These are phyloP conservation scores for Hassar affinis DNA, from an alignment of 2,113 vertebrate genomes.

Conservation along the genomic window DNA sequence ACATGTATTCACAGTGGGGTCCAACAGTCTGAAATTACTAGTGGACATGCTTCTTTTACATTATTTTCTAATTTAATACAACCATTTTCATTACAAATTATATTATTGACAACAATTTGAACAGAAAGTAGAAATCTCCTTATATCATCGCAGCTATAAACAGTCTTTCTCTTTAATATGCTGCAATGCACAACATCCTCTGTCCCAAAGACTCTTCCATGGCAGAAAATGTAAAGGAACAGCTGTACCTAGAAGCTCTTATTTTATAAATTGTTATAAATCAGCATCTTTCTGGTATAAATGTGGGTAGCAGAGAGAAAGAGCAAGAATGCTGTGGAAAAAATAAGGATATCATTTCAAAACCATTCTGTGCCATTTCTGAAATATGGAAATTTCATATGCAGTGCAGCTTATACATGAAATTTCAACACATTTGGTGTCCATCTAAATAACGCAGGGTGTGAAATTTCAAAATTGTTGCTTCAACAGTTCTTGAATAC, in stretches of 20 bases:
- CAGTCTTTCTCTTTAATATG: not conserved
- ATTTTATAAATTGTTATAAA: too few species aligned
- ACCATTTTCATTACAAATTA: not conserved
- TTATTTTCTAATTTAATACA: not conserved
- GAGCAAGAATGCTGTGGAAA: too few species aligned
- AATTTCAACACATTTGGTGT: too few species aligned
- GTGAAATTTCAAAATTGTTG: too few species aligned
- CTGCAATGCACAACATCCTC: not conserved
- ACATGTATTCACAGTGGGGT: not conserved
- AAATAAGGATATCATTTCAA: too few species aligned
- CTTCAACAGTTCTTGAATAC: too few species aligned
- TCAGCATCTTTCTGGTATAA: not conserved
- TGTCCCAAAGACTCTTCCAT: not conserved
- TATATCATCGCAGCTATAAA: not conserved
- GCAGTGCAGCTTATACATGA: too few species aligned
- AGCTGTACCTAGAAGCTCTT: too few species aligned
- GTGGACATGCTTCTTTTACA: not conserved
- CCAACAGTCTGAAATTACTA: not conserved
- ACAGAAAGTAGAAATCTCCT: not conserved
- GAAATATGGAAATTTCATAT: too few species aligned
- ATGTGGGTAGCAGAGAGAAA: not conserved
- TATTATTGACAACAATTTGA: not conserved
- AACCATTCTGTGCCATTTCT: too few species aligned
- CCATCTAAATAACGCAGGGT: too few species aligned
- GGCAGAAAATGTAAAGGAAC: not conserved